Conservation (phyloP, 2,888 invertebrate genomes). For the Nymphalis c-album region DNA sequence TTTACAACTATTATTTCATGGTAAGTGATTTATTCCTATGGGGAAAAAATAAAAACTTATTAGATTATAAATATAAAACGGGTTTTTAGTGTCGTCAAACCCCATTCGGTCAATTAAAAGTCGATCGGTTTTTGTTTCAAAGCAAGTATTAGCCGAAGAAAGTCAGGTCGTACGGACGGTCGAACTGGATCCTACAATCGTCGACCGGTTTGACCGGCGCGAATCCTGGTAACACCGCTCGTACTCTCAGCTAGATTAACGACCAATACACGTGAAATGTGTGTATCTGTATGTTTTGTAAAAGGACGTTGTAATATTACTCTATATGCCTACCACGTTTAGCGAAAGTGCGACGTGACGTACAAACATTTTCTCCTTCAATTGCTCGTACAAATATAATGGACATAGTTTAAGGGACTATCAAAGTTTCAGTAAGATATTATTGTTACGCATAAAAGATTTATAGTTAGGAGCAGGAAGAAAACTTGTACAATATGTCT, state of each 20-base stretch:
- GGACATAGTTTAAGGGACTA: too few relatives aligned
- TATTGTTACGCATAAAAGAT: too few relatives aligned
- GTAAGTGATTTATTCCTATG: too few relatives aligned
- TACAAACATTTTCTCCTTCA: background rate
- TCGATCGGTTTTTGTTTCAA: constrained; percentile 22
- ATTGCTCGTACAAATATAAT: background rate
- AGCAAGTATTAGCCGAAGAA: constrained; percentile 59
- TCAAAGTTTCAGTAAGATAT: too few relatives aligned
- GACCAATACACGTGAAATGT: constrained; percentile 28
- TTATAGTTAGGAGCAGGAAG: too few relatives aligned
- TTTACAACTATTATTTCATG: too few relatives aligned
- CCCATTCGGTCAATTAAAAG: constrained; percentile 18
- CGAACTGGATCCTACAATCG: constrained; percentile 73
- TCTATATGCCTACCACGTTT: constrained; percentile 31
- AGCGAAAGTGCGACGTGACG: constrained; percentile 27
- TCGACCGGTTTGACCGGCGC: constrained; percentile 76
- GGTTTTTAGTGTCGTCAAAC: background rate
- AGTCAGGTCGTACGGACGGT: constrained; percentile 59
- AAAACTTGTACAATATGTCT: too few relatives aligned
- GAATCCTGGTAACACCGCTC: constrained; percentile 59
- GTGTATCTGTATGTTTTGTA: constrained; percentile 22
- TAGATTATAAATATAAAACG: too few relatives aligned
- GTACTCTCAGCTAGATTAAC: constrained; percentile 18
- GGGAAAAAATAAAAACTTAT: too few relatives aligned
- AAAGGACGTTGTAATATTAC: constrained; percentile 30